Evolutionary conservation across 2,113 vertebrate species (phyloP).

Genomic region (Saguinus midas): DNA sequence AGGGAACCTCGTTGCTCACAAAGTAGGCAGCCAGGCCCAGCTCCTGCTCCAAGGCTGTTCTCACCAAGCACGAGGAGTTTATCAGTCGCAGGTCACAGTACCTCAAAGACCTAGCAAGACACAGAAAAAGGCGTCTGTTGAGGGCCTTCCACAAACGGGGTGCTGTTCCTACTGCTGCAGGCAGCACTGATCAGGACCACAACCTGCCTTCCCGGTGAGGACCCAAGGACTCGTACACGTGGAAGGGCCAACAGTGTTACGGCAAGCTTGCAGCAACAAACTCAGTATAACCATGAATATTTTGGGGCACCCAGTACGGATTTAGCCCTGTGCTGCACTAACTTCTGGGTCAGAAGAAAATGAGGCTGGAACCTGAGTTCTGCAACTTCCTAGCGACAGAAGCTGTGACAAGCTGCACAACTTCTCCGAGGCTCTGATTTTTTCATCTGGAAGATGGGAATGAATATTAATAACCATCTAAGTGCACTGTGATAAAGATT

Average conservation of each 20-base stretch:
- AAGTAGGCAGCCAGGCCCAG: constrained; percentile 95
- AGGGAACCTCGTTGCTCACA: constrained; percentile 85
- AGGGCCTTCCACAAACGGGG: accelerated
- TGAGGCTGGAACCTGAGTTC: neutral
- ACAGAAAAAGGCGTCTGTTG: accelerated
- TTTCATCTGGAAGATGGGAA: neutral
- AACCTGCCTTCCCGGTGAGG: accelerated
- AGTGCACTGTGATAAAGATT: neutral
- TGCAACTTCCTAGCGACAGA: neutral
- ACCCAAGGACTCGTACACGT: accelerated
- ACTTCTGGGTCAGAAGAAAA: neutral
- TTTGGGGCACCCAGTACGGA: accelerated
- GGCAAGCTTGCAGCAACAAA: accelerated
- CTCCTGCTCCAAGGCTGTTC: constrained; percentile 95
- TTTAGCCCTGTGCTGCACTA: neutral
- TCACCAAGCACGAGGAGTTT: constrained; percentile 93
- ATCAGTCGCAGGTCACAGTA: constrained; percentile 97
- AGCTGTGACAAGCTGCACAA: neutral
- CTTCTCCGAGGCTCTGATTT: neutral
- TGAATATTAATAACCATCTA: neutral
- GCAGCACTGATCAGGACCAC: accelerated
- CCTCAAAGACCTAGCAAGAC: constrained; percentile 91
- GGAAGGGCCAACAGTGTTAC: accelerated
- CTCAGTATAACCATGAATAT: accelerated
- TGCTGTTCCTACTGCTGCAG: accelerated